Percentiles rank a stretch among this genome's conserved stretches.
These are phyloP conservation scores for Lipophrys pholis DNA, from an alignment of 2,113 vertebrate genomes.

Conservation along the genomic window DNA sequence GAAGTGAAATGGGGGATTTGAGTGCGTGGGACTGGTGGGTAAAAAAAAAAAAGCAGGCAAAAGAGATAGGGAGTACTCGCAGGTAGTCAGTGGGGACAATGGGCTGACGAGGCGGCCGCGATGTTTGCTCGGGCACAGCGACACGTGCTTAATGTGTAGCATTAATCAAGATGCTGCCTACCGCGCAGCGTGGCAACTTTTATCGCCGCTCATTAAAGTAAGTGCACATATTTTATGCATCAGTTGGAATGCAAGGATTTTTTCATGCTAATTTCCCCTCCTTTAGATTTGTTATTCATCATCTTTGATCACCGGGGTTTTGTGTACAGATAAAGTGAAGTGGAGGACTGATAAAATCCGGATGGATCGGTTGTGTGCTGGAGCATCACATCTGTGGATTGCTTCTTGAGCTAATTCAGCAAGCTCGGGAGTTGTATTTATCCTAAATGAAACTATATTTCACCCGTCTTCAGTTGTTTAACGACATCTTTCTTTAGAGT, in stretches of 20 bases:
- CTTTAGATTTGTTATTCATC: slow-evolving; percentile 74
- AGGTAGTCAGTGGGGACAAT: slow-evolving; percentile 48
- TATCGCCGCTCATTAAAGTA: slow-evolving; percentile 78
- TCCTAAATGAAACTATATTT: slow-evolving; percentile 39
- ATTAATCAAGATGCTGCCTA: slow-evolving; percentile 73
- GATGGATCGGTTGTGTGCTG: slow-evolving; percentile 43
- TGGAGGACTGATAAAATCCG: slow-evolving; percentile 41
- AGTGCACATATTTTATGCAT: slow-evolving; percentile 79
- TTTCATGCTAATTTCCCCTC: slow-evolving; percentile 76
- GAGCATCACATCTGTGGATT: slow-evolving; percentile 46
- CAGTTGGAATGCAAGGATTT: slow-evolving; percentile 70
- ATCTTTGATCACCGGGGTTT: slow-evolving; percentile 68
- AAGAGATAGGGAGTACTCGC: slow-evolving; percentile 36
- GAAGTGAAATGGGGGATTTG: slow-evolving; percentile 11
- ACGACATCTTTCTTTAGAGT: slow-evolving; percentile 18
- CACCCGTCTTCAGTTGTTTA: slow-evolving; percentile 23
- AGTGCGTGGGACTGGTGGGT: slow-evolving; percentile 38
- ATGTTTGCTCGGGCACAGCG: slow-evolving; percentile 57
- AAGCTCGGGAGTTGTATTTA: slow-evolving; percentile 53
- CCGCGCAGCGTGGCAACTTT: slow-evolving; percentile 58
- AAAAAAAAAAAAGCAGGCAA: slow-evolving; percentile 31
- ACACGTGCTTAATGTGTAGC: slow-evolving; percentile 59
- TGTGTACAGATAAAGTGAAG: slow-evolving; percentile 50
- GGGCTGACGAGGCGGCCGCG: slow-evolving; percentile 54
- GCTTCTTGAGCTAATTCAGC: slow-evolving; percentile 47